Evolutionary conservation across 2,888 invertebrate genomes (phyloP).

Genomic region (Scrobipalpa costella): DNA sequence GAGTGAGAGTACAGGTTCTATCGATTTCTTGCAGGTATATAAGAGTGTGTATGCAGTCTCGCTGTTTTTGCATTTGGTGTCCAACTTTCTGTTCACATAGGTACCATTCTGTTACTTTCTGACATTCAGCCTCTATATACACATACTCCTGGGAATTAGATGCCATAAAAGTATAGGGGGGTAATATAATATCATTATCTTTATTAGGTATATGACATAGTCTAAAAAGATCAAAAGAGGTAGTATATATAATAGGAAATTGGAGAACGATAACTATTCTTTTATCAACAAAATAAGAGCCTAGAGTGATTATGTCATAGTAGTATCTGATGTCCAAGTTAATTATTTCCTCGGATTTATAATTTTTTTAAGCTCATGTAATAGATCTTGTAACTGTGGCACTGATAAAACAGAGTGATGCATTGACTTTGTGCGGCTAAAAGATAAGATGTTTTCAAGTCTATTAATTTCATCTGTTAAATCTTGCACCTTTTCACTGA

Average conservation of each 20-base stretch:
- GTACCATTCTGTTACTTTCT: slow-evolving; percentile 6
- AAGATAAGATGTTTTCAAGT: slow-evolving; percentile 16
- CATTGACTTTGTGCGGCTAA: slow-evolving; percentile 16
- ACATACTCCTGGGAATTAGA: slow-evolving; percentile 19
- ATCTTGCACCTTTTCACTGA: slow-evolving; percentile 18
- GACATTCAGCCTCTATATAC: slow-evolving; percentile 19
- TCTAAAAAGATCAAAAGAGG: slow-evolving; percentile 9
- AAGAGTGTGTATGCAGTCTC: slow-evolving; percentile 11
- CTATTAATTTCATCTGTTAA: slow-evolving; percentile 3
- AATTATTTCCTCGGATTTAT: slow-evolving; percentile 10
- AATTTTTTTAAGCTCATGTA: too few relatives aligned
- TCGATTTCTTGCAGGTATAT: slow-evolving; percentile 18
- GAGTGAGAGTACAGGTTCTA: slow-evolving; percentile 21
- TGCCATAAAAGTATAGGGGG: slow-evolving; percentile 17
- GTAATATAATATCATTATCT: slow-evolving; percentile 11
- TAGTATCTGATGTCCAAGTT: slow-evolving; percentile 7
- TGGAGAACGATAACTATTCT: slow-evolving; percentile 16
- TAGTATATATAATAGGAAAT: slow-evolving; percentile 12
- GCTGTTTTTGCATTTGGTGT: slow-evolving; percentile 24
- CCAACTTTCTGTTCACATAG: slow-evolving; percentile 29
- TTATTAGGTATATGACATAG: slow-evolving; percentile 9
- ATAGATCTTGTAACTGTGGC: too few relatives aligned
- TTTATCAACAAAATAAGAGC: slow-evolving; percentile 10
- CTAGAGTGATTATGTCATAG: slow-evolving; percentile 7
- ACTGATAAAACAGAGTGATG: slow-evolving; percentile 13